phyloP scores from a whole-genome alignment of 2,888 invertebrate genomes.

The Epinotia brunnichana region DNA sequence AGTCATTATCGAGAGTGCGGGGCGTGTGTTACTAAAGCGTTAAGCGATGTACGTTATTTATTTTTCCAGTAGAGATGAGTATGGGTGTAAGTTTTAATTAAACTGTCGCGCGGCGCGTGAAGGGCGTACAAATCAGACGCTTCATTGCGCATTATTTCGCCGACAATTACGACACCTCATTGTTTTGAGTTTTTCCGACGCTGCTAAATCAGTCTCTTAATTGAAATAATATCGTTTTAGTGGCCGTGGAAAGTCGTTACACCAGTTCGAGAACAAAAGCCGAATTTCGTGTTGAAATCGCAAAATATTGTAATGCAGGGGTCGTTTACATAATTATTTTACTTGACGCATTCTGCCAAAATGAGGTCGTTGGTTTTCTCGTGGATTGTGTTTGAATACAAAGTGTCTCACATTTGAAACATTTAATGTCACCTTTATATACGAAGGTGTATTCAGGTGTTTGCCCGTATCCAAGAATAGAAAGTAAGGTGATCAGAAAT shows the following conservation, averaged over 20 bases:
- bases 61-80: slow-evolving; percentile 49
- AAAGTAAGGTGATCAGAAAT: slow-evolving; percentile 59
- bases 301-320: slow-evolving; percentile 73
- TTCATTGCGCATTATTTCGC: slow-evolving; percentile 76
- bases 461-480: slow-evolving; percentile 49
- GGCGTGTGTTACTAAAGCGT: slow-evolving; percentile 42
- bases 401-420: slow-evolving; percentile 26
- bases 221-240: slow-evolving; percentile 79
- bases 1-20: slow-evolving; percentile 47
- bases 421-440: slow-evolving; percentile 13
- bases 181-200: slow-evolving; percentile 78
- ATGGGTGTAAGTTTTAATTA: slow-evolving; percentile 44
- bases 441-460: slow-evolving; percentile 24
- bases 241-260: slow-evolving; percentile 76
- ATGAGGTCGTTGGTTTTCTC: slow-evolving; percentile 59
- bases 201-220: slow-evolving; percentile 76
- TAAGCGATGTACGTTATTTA: slow-evolving; percentile 49
- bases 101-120: slow-evolving; percentile 41
- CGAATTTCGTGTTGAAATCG: slow-evolving; percentile 75
- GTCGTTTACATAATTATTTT: slow-evolving; percentile 65
- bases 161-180: slow-evolving; percentile 74
- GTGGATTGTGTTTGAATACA: slow-evolving; percentile 51
- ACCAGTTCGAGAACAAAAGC: slow-evolving; percentile 74
- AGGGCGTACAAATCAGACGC: slow-evolving; percentile 66
- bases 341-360: slow-evolving; percentile 64